Evolutionary conservation across 2,888 invertebrate genomes (phyloP).

Genomic region (Drosophila putrida): DNA sequence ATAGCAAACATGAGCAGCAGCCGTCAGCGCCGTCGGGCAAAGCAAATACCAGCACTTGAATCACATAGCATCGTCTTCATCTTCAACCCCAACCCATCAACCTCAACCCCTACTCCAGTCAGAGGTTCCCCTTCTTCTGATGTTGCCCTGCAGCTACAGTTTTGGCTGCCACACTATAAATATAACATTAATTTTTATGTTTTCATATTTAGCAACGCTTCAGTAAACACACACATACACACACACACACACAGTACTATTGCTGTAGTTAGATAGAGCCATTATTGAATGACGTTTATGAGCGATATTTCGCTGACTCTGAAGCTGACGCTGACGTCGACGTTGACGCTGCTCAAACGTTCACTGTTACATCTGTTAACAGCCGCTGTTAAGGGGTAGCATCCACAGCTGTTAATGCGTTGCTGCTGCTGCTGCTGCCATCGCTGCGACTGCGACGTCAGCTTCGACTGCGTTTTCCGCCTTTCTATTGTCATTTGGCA

Average conservation of each 20-base stretch:
- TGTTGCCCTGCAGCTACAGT: slow-evolving; percentile 64
- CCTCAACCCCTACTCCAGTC: slow-evolving; percentile 9
- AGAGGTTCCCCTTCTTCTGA: neutral
- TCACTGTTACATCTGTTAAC: slow-evolving; percentile 50
- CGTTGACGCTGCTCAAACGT: slow-evolving; percentile 16
- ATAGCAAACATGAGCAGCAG: slow-evolving; percentile 43
- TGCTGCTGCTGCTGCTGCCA: slow-evolving; percentile 33
- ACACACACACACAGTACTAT: slow-evolving; percentile 32
- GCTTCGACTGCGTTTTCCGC: slow-evolving; percentile 40
- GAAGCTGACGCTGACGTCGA: slow-evolving; percentile 22
- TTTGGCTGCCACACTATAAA: slow-evolving; percentile 79
- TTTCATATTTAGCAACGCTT: slow-evolving; percentile 81
- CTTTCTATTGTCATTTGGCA: slow-evolving; percentile 78
- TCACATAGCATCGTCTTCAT: slow-evolving; percentile 8
- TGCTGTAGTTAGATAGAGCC: slow-evolving; percentile 72
- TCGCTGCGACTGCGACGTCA: slow-evolving; percentile 18
- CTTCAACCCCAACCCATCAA: slow-evolving; percentile 17
- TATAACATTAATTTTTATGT: slow-evolving; percentile 82
- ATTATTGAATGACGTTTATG: slow-evolving; percentile 81
- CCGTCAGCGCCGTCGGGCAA: slow-evolving; percentile 50
- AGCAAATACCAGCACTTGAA: slow-evolving; percentile 62
- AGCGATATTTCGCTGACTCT: slow-evolving; percentile 64
- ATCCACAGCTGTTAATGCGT: slow-evolving; percentile 59
- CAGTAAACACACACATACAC: slow-evolving; percentile 65
- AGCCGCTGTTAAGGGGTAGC: slow-evolving; percentile 54